These are phyloP conservation scores for Epiblema foenella DNA, from an alignment of 2,888 invertebrate species.

Conservation along the genomic window DNA sequence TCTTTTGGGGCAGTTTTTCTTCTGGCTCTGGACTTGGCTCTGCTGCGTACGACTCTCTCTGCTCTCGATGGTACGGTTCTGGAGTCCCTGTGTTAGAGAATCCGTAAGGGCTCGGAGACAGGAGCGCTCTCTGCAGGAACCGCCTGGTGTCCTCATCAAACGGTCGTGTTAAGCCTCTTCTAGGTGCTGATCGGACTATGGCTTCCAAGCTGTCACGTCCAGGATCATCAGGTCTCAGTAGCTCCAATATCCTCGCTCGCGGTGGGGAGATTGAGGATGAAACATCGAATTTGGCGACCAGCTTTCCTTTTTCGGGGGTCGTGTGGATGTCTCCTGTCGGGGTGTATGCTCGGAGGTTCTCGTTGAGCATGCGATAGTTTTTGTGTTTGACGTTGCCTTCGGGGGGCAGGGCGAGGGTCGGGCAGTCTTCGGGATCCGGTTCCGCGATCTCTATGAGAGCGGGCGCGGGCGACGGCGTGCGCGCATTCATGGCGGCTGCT, in stretches of 20 bases:
- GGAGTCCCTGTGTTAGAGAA: constrained; percentile 57
- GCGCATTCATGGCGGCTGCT: constrained; percentile 51
- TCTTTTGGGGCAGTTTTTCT: constrained; percentile 37
- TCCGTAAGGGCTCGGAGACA: constrained; percentile 65
- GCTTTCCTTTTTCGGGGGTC: constrained; percentile 68
- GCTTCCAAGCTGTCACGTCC: constrained; percentile 75
- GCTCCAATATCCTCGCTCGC: constrained; percentile 71
- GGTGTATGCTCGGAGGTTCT: constrained; percentile 71
- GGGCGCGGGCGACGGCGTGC: constrained; percentile 47
- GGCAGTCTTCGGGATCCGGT: constrained; percentile 64
- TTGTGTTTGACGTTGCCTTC: constrained; percentile 73
- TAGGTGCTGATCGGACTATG: constrained; percentile 73
- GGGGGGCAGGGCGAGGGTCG: constrained; percentile 61
- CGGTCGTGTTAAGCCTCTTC: constrained; percentile 70
- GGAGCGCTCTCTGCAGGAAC: constrained; percentile 73
- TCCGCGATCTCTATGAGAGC: constrained; percentile 68
- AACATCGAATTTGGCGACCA: constrained; percentile 72
- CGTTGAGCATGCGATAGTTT: constrained; percentile 71
- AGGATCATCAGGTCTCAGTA: constrained; percentile 73
- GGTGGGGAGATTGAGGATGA: constrained; percentile 69
- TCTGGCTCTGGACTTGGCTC: constrained; percentile 33
- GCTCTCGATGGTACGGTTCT: constrained; percentile 51
- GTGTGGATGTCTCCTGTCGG: constrained; percentile 72
- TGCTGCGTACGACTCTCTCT: background rate
- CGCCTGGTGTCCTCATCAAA: constrained; percentile 75